Evolutionary conservation across 2,797 vertebrate species (phyloP), one percentile per base, ranked within the genome.

Genomic region (Schizothorax lantsangensis): DNA sequence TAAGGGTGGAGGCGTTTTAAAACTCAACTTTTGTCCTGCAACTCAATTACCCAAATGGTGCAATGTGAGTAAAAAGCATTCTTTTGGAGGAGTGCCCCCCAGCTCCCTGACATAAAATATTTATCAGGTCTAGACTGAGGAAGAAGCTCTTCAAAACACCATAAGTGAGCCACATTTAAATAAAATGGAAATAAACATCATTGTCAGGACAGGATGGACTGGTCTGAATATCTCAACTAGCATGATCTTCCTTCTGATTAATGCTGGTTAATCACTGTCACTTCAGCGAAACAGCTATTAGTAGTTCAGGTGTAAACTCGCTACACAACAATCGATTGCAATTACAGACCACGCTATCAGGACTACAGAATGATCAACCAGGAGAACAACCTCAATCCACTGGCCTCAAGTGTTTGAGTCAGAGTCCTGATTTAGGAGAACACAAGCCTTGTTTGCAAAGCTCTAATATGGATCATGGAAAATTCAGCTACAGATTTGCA

Each of bases 271-370:
- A 80, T 80, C 84, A 79, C 62, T 62, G 66, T 85, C 75, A 85
- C 77, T 45, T 85, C 68, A 11, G 38, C 36, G 57, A 72, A 85
- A 49, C 91, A 90, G 84, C 79, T 49, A 85, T 68, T 49, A 64
- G 88, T 89, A 90, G 91, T 91, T 92, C 86, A 90, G 92, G 86
- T 89, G 72, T 89, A 88, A 83, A 79, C 90, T 89, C 85, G 82
- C 90, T 92, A 89, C 92, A 88, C 87, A 85, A 90, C 91, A 91
- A 94, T 93, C 92, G 91, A 94, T 92, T 89, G 88, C 82, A 93
- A 93, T 92, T 91, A 92, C 83, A 91, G 23, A n/a, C 79, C 38
- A 45, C 87, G 88, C 89, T 89, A 91, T 92, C 82, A 84, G 68
- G 74, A 78, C 87, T 73, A 7, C 36, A 54, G 49, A 90, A 84